Base-by-base conservation (phyloP, 2,888 invertebrate species). In the Idaea straminata region DNA sequence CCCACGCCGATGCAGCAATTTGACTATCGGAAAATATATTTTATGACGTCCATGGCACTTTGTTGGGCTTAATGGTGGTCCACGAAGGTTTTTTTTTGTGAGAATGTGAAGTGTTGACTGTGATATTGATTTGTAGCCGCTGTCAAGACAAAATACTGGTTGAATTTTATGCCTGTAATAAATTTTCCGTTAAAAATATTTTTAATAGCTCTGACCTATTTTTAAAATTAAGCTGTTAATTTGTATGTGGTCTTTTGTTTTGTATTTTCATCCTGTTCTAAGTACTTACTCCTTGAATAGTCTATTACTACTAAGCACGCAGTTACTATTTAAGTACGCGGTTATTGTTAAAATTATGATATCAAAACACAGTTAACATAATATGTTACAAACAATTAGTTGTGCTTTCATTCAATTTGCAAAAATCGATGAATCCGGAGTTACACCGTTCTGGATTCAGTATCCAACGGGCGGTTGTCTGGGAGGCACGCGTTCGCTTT, bases 21-120 rank as follows among this genome's bases (percentile, higher is more conserved):
- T 89, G 87, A 85, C 86, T 91, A 89, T 89, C 87, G 87, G 86
- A 83, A 90, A 89, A 89, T 88, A 90, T 88, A 89, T 91, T 89
- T 89, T 89, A 89, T 88, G 87, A 87, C 84, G 82, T 86, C 83
- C 82, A 80, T 74, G 77, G 85, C 81, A 85, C 83, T 89, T 86
- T 86, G 86, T 85, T 82, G 81, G 77, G 77, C 79, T 87, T 87
- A 88, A 87, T 83, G 80, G 83, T 70, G 79, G 80, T 80, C 81
- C 80, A 77, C 69, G 74, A 73, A 69, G 70, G 73, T 25, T 74
- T 81, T 83, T n/a, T 83, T 83, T 79, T 77, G 73, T 72, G 65
- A 70, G 68, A 66, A 74, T 74, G 63, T 63, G 65, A 72, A 61
- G 76, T 78, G 77, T 80, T 77, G 78, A 77, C 75, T 77, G 73